These are phyloP conservation scores for Fringilla coelebs DNA, from an alignment of 2,797 vertebrate genomes.

Conservation along the genomic window DNA sequence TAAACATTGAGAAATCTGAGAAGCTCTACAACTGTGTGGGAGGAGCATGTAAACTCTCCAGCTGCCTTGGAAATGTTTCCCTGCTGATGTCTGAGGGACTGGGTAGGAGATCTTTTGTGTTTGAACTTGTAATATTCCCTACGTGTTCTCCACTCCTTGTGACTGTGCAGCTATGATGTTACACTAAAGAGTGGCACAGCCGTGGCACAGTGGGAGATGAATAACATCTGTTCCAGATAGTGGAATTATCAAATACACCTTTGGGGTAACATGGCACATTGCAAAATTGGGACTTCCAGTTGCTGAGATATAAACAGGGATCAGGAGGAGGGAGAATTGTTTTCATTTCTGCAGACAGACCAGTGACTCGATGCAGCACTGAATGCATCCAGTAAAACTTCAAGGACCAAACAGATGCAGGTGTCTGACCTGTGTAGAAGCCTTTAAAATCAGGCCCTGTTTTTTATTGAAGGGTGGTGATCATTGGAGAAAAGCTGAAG, in stretches of 20 bases:
- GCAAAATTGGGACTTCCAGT: not conserved
- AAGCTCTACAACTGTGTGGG: not conserved
- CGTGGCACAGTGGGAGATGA: not conserved
- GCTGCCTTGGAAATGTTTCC: not conserved
- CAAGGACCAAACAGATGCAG: not conserved
- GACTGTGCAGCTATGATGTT: not conserved
- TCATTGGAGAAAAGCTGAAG: not conserved
- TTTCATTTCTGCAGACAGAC: not conserved
- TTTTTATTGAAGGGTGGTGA: not conserved
- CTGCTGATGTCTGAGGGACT: not conserved
- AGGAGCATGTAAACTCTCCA: not conserved
- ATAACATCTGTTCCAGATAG: not conserved
- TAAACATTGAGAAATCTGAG: not conserved
- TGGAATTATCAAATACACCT: not conserved
- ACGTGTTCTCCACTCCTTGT: fast-evolving
- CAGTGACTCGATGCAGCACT: not conserved
- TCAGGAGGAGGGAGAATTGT: fast-evolving
- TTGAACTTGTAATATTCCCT: not conserved
- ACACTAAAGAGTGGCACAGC: not conserved
- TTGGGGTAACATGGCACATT: fast-evolving
- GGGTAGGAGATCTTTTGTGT: not conserved
- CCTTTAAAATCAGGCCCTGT: not conserved
- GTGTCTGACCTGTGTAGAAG: not conserved
- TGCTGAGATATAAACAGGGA: not conserved
- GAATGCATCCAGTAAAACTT: not conserved